Conservation (phyloP, 2,888 invertebrate species). For the Epicampocera succincta region DNA sequence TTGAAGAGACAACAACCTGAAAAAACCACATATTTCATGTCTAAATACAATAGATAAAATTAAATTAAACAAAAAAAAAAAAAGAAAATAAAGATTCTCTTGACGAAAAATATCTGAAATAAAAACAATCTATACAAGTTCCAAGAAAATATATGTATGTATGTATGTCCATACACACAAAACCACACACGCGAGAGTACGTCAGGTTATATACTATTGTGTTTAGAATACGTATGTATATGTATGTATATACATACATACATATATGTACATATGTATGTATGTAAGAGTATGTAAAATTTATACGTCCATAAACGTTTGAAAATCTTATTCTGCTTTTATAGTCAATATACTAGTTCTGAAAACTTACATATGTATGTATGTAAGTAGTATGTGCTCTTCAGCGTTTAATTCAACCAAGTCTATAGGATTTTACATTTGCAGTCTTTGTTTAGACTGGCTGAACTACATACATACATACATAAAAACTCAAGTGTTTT, state of each 20-base stretch:
- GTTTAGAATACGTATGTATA: too few species aligned
- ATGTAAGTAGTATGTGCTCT: not conserved
- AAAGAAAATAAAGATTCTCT: constrained; percentile 11
- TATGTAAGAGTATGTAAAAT: too few species aligned
- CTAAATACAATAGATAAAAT: constrained; percentile 35
- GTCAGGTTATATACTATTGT: too few species aligned
- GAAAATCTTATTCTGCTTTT: too few species aligned
- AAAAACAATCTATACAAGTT: constrained; percentile 28
- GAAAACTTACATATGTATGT: not conserved
- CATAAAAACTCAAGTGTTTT: constrained; percentile 16
- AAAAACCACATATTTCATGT: constrained; percentile 30
- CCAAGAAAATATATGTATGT: constrained; percentile 25
- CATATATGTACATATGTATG: not conserved
- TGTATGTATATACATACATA: not conserved
- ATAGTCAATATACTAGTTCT: too few species aligned
- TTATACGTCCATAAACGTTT: not conserved
- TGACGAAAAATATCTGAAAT: constrained; percentile 3
- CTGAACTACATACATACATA: not conserved
- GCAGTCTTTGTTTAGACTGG: constrained; percentile 11
- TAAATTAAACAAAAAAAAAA: constrained; percentile 20
- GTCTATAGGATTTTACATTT: not conserved
- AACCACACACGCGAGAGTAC: too few species aligned
- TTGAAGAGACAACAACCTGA: constrained; percentile 33
- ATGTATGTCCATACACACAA: too few species aligned
- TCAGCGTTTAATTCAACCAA: not conserved